These are phyloP conservation scores for Griposia aprilina DNA, from an alignment of 2,888 invertebrate genomes.

Conservation along the genomic window DNA sequence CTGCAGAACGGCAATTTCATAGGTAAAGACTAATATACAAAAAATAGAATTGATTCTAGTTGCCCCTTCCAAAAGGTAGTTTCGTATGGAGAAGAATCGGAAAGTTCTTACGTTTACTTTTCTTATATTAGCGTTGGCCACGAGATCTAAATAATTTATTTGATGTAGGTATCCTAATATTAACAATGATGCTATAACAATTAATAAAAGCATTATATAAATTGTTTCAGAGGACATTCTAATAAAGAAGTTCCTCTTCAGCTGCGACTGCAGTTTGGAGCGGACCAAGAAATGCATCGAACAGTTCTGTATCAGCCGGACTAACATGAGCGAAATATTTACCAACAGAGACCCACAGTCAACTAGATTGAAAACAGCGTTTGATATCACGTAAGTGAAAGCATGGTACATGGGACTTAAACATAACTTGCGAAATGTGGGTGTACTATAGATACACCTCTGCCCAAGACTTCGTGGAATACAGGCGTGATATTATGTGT, in stretches of 20 bases:
- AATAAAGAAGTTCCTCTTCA: conserved; percentile 89
- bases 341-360: conserved; percentile 78
- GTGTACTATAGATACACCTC: too few relatives aligned
- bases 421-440: too few relatives aligned
- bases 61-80: too few relatives aligned
- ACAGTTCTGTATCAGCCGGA: conserved; percentile 83
- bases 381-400: conserved; percentile 79
- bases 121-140: too few relatives aligned
- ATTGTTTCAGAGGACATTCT: conserved; percentile 65
- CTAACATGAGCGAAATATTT: conserved; percentile 79
- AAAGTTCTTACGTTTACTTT: too few relatives aligned
- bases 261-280: conserved; percentile 90
- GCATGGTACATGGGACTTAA: background rate
- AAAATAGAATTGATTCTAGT: too few relatives aligned
- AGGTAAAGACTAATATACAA: too few relatives aligned
- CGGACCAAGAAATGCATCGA: conserved; percentile 89
- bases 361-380: conserved; percentile 73
- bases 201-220: background rate
- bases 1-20: too few relatives aligned
- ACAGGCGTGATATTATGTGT: too few relatives aligned
- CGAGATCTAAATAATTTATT: background rate
- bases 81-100: too few relatives aligned
- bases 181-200: background rate
- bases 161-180: background rate
- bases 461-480: too few relatives aligned